Evolutionary conservation across 2,797 vertebrate species (phyloP), one percentile per base, ranked within the genome.

Genomic region (Austrolebias charrua): DNA sequence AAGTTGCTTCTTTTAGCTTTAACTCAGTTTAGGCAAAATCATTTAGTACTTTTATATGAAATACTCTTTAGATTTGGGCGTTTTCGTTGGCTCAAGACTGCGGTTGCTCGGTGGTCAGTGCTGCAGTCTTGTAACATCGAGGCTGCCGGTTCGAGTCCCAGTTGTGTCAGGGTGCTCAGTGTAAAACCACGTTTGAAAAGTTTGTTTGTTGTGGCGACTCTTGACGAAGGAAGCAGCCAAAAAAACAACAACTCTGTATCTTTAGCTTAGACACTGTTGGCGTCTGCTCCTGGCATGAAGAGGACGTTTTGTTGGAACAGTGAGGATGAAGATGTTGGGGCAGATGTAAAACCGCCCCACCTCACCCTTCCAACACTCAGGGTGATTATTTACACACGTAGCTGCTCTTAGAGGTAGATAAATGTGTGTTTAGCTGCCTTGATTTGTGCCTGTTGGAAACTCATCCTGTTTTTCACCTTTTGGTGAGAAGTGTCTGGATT

Each of bases 371-470:
- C 47, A 58, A 80, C 87, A 83, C 70, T 61, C 58, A 2, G 52
- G 87, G 89, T 89, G 90, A 91, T 93, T 92, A 94, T 92, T 94
- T 92, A 93, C 92, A 89, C 79, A 71, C 64, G 40, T 28, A 64
- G 86, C 86, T 90, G 90, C 89, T 78, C 57, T 86, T 86, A 84
- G 86, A 88, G 78, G 91, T 85, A 92, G 92, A 81, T 91, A 92
- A 94, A 95, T 75, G 84, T 60, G 76, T 94, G 90, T 94, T 93
- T 92, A 88, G 87, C 88, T 86, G 75, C 83, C 83, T 73, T 91
- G 89, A 93, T 93, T 94, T 92, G 90, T 91, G 80, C 84, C 84
- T 71, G 85, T 84, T 91, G 84, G 90, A 93, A 92, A 85, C 80
- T 88, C 90, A 88, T 91, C 85, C 71, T 66, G 12, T 40, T 40